A percentile compares a stretch with the other conserved stretches of the same genome.
Conservation (phyloP, 2,888 invertebrate species). For the Petrolisthes cinctipes region DNA sequence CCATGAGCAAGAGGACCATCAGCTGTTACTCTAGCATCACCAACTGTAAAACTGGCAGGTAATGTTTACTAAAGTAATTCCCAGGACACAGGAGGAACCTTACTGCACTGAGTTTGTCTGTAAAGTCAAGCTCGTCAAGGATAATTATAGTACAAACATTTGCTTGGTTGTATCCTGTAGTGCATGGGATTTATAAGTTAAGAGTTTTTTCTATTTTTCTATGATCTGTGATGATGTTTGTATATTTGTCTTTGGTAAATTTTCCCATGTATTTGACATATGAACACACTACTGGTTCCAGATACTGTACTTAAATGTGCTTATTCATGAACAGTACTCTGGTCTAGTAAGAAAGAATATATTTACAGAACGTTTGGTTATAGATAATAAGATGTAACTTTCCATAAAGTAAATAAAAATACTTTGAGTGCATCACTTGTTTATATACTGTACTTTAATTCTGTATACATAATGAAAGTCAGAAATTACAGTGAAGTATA, state of each 20-base stretch:
- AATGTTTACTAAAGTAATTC: neutral
- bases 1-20: too few relatives aligned
- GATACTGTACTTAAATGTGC: too few relatives aligned
- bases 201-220: conserved; percentile 22
- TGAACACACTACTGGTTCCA: too few relatives aligned
- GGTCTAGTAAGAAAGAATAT: too few relatives aligned
- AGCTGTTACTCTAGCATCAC: neutral
- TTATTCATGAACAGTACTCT: too few relatives aligned
- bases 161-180: conserved; percentile 36
- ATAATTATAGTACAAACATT: conserved; percentile 43
- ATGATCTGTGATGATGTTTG: conserved; percentile 13
- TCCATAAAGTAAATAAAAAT: too few relatives aligned
- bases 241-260: neutral
- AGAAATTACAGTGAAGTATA: too few relatives aligned
- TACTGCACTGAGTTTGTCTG: conserved; percentile 8
- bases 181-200: neutral
- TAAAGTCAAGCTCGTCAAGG: conserved; percentile 26
- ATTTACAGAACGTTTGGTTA: too few relatives aligned
- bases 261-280: neutral
- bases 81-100: neutral
- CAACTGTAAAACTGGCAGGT: neutral
- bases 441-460: too few relatives aligned
- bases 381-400: too few relatives aligned
- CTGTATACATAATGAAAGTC: too few relatives aligned
- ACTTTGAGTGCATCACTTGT: too few relatives aligned